Evolutionary conservation across 2,888 invertebrate genomes (phyloP).

Genomic region (Aphodius sticticus): DNA sequence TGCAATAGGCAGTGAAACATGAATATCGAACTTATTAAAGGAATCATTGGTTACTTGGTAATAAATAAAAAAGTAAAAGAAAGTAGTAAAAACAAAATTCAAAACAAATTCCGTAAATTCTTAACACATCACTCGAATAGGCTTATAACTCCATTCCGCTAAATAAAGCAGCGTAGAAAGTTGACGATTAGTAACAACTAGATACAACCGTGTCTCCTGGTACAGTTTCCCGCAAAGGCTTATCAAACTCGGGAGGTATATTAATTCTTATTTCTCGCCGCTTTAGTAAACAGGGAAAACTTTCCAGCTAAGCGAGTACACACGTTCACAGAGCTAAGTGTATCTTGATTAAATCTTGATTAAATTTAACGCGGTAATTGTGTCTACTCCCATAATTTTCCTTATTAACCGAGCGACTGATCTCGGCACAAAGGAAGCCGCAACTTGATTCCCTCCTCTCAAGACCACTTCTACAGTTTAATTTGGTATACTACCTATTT

Average conservation of each 20-base stretch:
- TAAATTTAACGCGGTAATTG: constrained; percentile 35
- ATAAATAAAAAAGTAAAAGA: not conserved
- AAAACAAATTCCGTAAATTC: not conserved
- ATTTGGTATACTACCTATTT: not conserved
- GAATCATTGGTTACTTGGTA: too few species aligned
- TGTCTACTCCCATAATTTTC: constrained; percentile 32
- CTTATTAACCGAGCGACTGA: constrained; percentile 29
- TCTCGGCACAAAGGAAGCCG: constrained; percentile 27
- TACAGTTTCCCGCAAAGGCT: too few species aligned
- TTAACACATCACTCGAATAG: not conserved
- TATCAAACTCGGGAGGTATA: too few species aligned
- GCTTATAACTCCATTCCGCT: not conserved
- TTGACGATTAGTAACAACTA: not conserved
- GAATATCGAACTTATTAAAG: too few species aligned
- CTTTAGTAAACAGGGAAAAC: not conserved
- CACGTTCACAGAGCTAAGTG: constrained; percentile 5
- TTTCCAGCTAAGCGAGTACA: not conserved
- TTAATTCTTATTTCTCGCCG: not conserved
- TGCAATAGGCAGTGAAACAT: too few species aligned
- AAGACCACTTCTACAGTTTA: not conserved
- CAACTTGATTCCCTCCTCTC: constrained; percentile 5
- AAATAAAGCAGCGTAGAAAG: not conserved
- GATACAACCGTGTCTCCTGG: not conserved
- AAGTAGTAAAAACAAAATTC: not conserved
- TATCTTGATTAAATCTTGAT: constrained; percentile 34